Conservation (phyloP, 1,140 invertebrate genomes). For the Polyergus mexicanus region DNA sequence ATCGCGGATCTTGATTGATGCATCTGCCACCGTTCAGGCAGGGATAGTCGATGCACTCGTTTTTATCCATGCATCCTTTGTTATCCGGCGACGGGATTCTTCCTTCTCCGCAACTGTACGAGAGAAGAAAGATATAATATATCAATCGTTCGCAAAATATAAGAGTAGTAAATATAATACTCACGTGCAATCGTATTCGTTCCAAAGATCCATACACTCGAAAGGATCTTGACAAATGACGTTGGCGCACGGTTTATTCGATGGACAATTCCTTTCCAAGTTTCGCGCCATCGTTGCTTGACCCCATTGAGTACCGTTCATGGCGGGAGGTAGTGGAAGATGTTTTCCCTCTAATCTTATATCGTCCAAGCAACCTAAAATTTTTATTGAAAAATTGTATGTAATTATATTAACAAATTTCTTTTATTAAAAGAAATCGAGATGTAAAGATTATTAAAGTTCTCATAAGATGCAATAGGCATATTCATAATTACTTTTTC, state of each 20-base stretch:
- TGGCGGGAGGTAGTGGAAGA: conserved; percentile 95
- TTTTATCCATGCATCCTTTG: conserved; percentile 96
- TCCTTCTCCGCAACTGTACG: conserved; percentile 95
- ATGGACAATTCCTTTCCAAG: conserved; percentile 95
- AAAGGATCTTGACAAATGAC: conserved; percentile 97
- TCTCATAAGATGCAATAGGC: background rate
- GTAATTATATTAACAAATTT: background rate
- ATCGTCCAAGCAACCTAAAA: conserved; percentile 92
- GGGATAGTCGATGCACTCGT: conserved; percentile 97
- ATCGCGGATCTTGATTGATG: conserved; percentile 94
- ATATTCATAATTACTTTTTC: background rate
- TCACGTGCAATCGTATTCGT: conserved; percentile 99
- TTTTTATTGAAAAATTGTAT: conserved; percentile 12
- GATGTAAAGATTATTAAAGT: background rate
- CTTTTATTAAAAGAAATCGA: background rate
- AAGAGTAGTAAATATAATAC: conserved; percentile 77
- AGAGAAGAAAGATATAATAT: background rate
- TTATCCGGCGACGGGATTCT: conserved; percentile 94
- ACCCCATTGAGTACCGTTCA: conserved; percentile 98
- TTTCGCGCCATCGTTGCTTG: conserved; percentile 97
- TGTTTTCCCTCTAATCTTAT: conserved; percentile 96
- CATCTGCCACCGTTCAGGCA: conserved; percentile 96
- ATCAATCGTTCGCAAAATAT: conserved; percentile 1
- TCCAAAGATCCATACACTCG: conserved; percentile 98
- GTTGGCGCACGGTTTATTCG: conserved; percentile 97